Percentiles rank a stretch among this genome's conserved stretches.
phyloP scores from a whole-genome alignment of 2,888 invertebrate genomes.

The Saturnia japonica region DNA sequence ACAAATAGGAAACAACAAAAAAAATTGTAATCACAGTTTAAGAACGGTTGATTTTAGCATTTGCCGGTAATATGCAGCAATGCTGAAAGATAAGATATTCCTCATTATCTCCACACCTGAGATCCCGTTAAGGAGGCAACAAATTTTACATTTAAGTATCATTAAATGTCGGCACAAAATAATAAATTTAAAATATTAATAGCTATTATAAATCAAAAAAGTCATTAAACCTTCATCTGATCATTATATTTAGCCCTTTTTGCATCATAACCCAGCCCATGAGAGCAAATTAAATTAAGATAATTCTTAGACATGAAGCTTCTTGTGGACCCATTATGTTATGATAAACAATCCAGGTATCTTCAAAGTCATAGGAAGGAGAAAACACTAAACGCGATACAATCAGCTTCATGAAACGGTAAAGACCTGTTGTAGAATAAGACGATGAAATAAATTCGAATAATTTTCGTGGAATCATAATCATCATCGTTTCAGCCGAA shows the following conservation, averaged over 20 bases:
- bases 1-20: too few species aligned
- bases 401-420: background rate
- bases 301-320: background rate
- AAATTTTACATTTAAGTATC: background rate
- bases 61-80: background rate
- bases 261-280: background rate
- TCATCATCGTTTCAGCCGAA: background rate
- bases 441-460: background rate
- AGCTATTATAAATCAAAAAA: background rate
- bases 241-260: background rate
- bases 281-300: background rate
- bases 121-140: background rate
- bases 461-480: background rate
- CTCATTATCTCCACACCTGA: background rate
- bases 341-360: background rate
- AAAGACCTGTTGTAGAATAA: background rate
- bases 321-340: background rate
- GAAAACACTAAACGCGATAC: background rate
- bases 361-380: background rate
- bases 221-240: background rate
- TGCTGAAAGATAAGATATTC: background rate
- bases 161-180: background rate
- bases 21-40: background rate
- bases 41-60: background rate
- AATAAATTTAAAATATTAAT: conserved; percentile 2